phyloP scores from a whole-genome alignment of 2,888 invertebrate species.

The Acronicta aceris region DNA sequence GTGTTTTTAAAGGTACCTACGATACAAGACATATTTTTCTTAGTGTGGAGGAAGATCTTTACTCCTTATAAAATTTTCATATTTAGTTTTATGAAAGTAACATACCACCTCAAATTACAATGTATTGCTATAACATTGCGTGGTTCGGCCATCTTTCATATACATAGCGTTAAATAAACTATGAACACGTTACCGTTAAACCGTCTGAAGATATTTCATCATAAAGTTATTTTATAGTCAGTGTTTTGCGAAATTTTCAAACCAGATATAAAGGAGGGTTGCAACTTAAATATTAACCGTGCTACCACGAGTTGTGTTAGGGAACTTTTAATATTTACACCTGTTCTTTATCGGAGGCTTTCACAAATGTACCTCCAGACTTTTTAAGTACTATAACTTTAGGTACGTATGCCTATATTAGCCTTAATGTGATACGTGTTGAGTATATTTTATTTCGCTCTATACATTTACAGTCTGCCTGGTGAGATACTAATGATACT shows the following conservation, averaged over 20 bases:
- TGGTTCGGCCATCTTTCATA: not conserved
- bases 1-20: no score
- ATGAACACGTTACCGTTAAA: slow-evolving; percentile 3
- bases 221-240: slow-evolving; percentile 31
- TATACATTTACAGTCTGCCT: no score
- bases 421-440: not conserved
- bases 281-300: slow-evolving; percentile 17
- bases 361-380: not conserved
- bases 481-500: no score
- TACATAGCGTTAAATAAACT: slow-evolving; percentile 18
- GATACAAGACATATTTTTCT: no score
- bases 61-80: no score
- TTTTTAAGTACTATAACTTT: slow-evolving; percentile 4
- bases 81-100: no score
- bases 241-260: slow-evolving; percentile 20
- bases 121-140: not conserved
- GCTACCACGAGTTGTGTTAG: not conserved
- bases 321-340: slow-evolving; percentile 3
- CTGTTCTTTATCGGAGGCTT: not conserved
- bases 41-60: no score
- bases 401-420: slow-evolving; percentile 11
- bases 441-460: no score
- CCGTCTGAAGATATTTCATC: slow-evolving; percentile 22
- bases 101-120: no score
- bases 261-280: slow-evolving; percentile 11